Evolutionary conservation across 2,797 vertebrate genomes (phyloP).

Genomic region (Takifugu rubripes): DNA sequence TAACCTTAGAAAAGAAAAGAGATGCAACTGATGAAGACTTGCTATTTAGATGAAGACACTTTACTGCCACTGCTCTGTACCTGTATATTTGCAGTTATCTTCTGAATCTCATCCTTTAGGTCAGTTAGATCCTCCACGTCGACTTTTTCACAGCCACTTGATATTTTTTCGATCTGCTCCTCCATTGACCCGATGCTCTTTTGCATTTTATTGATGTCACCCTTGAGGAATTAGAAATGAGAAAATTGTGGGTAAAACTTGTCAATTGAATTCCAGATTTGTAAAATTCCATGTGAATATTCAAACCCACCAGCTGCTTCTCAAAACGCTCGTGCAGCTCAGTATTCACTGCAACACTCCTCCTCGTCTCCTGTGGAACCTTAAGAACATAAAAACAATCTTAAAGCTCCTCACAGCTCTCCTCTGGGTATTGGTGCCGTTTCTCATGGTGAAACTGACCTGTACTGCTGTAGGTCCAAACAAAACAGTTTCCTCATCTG

Average conservation of each 20-base stretch:
- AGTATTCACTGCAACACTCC: slow-evolving; percentile 82
- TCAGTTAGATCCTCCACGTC: slow-evolving; percentile 34
- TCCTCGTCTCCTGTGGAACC: slow-evolving; percentile 64
- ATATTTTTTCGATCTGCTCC: slow-evolving; percentile 68
- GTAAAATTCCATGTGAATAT: too few species aligned
- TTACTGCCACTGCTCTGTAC: not conserved
- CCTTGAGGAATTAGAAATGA: slow-evolving; percentile 63
- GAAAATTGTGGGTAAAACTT: not conserved
- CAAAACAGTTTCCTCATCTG: not conserved
- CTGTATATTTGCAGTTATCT: slow-evolving; percentile 63
- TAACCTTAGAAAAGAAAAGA: slow-evolving; percentile 70
- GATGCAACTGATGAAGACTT: not conserved
- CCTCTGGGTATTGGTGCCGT: not conserved
- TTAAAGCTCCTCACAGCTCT: not conserved
- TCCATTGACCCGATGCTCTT: slow-evolving; percentile 67
- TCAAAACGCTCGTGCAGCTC: slow-evolving; percentile 79
- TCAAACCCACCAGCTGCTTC: slow-evolving; percentile 77
- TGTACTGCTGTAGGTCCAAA: slow-evolving; percentile 41
- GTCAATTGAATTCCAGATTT: too few species aligned
- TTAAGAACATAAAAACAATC: slow-evolving; percentile 33
- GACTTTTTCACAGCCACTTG: slow-evolving; percentile 41
- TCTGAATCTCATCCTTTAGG: slow-evolving; percentile 70
- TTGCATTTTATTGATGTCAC: slow-evolving; percentile 78
- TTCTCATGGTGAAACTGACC: slow-evolving; percentile 30
- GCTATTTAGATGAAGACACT: not conserved